Evolutionary conservation across 2,113 vertebrate species (phyloP).

Genomic region (Lampris incognitus): DNA sequence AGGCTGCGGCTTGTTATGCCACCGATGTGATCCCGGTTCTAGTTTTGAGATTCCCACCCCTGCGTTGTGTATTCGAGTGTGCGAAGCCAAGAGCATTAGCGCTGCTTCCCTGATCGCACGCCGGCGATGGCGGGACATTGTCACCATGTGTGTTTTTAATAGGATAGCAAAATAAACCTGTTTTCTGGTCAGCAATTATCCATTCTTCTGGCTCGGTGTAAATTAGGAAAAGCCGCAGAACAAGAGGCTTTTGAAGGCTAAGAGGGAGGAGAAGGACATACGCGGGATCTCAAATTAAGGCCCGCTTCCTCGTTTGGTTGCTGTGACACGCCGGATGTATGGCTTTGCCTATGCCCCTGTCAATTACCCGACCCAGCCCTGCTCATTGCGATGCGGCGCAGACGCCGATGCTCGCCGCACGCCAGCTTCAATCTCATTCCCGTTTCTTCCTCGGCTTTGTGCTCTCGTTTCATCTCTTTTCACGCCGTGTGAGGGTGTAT

Average conservation of each 20-base stretch:
- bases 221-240: constrained; percentile 69
- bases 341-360: constrained; percentile 33
- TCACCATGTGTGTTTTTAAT: constrained; percentile 70
- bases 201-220: constrained; percentile 52
- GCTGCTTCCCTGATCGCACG: constrained; percentile 59
- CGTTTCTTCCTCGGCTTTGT: background rate
- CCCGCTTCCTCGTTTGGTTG: constrained; percentile 26
- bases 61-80: constrained; percentile 42
- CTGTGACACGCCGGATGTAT: constrained; percentile 44
- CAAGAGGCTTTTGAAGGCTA: constrained; percentile 59
- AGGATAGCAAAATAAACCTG: constrained; percentile 69
- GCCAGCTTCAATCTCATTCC: background rate
- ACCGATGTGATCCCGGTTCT: constrained; percentile 63
- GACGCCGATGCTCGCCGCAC: background rate
- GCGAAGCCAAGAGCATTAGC: constrained; percentile 59
- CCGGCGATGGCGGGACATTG: constrained; percentile 50
- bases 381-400: constrained; percentile 4
- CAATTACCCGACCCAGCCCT: constrained; percentile 21
- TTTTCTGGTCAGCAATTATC: constrained; percentile 73
- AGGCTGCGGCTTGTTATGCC: constrained; percentile 55
- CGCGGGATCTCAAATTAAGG: constrained; percentile 59
- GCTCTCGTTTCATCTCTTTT: constrained; percentile 1
- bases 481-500: constrained; percentile 12
- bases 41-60: constrained; percentile 65
- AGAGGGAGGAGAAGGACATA: constrained; percentile 27